Conservation (phyloP, 2,888 invertebrate genomes). For the Bombylius major region DNA sequence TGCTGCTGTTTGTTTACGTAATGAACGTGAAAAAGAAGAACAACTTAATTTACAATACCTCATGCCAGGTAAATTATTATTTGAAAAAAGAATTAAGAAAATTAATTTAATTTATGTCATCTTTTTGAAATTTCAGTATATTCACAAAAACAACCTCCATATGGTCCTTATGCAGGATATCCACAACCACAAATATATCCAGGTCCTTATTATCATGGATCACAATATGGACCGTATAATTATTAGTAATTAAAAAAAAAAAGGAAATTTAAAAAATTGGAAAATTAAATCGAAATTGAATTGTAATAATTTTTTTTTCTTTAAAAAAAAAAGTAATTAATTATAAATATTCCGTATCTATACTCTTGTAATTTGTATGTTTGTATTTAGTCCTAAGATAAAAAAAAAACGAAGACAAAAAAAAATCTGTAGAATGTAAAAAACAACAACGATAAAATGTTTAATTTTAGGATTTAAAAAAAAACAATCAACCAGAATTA, state of each 20-base stretch:
- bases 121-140: constrained; percentile 52
- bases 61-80: constrained; percentile 72
- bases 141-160: constrained; percentile 85
- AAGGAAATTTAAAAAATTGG: no score
- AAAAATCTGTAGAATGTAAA: no score
- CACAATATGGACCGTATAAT: constrained; percentile 87
- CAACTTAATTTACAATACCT: constrained; percentile 95
- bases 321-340: no score
- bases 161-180: constrained; percentile 70
- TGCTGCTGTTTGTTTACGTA: constrained; percentile 87
- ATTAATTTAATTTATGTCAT: constrained; percentile 8
- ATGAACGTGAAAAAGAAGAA: constrained; percentile 87
- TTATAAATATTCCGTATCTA: no score
- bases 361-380: no score
- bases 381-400: no score
- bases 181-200: constrained; percentile 72
- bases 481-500: no score
- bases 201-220: constrained; percentile 81
- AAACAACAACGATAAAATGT: no score
- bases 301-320: no score
- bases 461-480: no score
- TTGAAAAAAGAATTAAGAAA: background rate
- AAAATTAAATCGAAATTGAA: no score
- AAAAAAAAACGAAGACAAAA: no score
- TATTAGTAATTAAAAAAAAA: constrained; percentile 43